A percentile compares a stretch with the other conserved stretches of the same genome.
phyloP scores from a whole-genome alignment of 1,140 invertebrate genomes.

The Tetramorium alpestre region DNA sequence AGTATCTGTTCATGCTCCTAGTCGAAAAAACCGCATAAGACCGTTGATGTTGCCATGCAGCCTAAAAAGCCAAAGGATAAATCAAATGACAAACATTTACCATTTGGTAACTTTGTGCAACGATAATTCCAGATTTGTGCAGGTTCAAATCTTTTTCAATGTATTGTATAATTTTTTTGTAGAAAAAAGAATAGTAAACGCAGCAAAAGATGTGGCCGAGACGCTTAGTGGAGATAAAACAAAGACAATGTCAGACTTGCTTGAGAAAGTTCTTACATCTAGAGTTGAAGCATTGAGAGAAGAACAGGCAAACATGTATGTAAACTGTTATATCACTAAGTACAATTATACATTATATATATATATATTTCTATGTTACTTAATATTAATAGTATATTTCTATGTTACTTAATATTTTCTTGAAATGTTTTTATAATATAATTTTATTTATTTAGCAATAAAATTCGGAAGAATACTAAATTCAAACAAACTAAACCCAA shows the following conservation, averaged over 20 bases:
- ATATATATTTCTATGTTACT: too few relatives aligned
- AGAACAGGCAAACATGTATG: constrained; percentile 31
- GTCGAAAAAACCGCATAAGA: constrained; percentile 29
- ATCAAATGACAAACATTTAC: neutral
- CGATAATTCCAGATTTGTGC: constrained; percentile 6
- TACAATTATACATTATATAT: neutral
- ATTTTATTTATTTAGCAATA: neutral
- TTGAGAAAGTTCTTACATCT: constrained; percentile 88
- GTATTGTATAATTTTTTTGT: constrained; percentile 55
- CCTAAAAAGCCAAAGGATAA: constrained; percentile 28
- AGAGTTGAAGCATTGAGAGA: constrained; percentile 81
- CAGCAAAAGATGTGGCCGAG: constrained; percentile 90
- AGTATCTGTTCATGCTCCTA: neutral
- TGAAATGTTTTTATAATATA: neutral
- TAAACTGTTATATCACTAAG: constrained; percentile 1
- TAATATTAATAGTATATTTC: neutral
- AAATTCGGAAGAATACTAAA: neutral
- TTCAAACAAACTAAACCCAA: neutral
- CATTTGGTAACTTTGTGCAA: constrained; percentile 61
- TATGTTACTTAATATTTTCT: constrained; percentile 1
- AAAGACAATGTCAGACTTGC: constrained; percentile 91
- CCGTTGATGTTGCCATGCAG: constrained; percentile 58
- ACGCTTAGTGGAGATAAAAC: constrained; percentile 88
- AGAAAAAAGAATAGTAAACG: constrained; percentile 85
- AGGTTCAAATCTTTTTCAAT: neutral